phyloP scores from a whole-genome alignment of 1,140 invertebrate species.

The Drosophila auraria region DNA sequence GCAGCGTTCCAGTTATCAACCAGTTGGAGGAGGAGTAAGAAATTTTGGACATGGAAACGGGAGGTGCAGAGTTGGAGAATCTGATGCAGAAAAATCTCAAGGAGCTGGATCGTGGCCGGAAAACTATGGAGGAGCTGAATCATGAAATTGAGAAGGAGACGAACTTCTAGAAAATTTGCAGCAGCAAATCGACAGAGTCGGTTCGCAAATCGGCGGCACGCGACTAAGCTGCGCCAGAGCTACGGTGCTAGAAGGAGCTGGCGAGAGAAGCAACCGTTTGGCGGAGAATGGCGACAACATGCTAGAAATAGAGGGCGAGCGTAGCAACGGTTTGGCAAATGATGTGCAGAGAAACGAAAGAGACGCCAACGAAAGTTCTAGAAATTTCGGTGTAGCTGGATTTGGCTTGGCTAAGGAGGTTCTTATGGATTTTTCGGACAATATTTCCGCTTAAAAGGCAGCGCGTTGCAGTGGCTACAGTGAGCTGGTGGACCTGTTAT shows the following conservation, averaged over 20 bases:
- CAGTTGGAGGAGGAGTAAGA: too few relatives aligned
- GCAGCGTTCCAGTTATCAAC: too few relatives aligned
- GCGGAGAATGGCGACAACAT: too few relatives aligned
- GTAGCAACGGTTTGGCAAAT: too few relatives aligned
- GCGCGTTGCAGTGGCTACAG: background rate
- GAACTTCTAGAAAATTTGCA: background rate
- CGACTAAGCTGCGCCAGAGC: background rate
- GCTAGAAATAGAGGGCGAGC: too few relatives aligned
- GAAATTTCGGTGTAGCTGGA: background rate
- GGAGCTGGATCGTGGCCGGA: too few relatives aligned
- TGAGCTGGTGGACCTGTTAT: background rate
- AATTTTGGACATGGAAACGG: too few relatives aligned
- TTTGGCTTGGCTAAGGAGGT: background rate
- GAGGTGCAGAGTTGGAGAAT: too few relatives aligned
- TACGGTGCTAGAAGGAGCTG: background rate
- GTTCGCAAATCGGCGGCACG: background rate
- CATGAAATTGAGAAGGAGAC: too few relatives aligned
- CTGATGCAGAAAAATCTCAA: too few relatives aligned
- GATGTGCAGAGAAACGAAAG: background rate
- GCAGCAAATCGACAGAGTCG: background rate
- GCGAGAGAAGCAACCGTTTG: too few relatives aligned
- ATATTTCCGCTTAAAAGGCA: background rate
- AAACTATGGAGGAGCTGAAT: background rate
- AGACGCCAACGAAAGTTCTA: background rate
- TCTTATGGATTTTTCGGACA: too few relatives aligned